Evolutionary conservation across 2,888 invertebrate genomes (phyloP), one percentile per base, ranked within the genome.

Genomic region (Xestia rhomboidea): DNA sequence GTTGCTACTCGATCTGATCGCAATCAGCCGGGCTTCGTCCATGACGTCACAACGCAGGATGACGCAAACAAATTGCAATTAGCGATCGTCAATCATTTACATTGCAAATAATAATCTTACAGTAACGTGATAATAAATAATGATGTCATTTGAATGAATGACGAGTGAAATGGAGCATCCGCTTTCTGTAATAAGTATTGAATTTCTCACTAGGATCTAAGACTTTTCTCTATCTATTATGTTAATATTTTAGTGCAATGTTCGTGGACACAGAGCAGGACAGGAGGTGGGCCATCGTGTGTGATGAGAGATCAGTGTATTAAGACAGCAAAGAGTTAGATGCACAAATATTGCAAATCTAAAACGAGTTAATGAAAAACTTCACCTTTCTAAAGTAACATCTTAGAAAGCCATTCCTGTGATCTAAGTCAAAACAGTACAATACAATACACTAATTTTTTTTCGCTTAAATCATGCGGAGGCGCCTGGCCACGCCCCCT

Each of bases 1-100:
- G 79, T 78, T 60, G 69, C 69, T 18, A 60, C 73, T 70, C 69
- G 68, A 76, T 76, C 63, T 54, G 73, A 78, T 79, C 30, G 69
- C 87, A 87, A 87, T 87, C 85, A 88, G 67, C 24, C 68, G 64
- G 1, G 11, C 71, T 74, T 74, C 63, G 62, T 79, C 79, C 69
- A 72, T 88, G 83, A 87, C 84, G 78, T 71, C 84, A 64, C 44
- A 10, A 41, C 64, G 41, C 64, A 84, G 79, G 81, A 78, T 85
- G 83, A 86, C 82, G 79, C 71, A 83, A 88, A 87, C 85, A 85
- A 77, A 81, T 88, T 79, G 85, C 76, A 88, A 89, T 89, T 87
- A 88, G 79, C 73, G 87, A 81, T 85, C 86, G 79, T 89, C 86
- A 84, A 89, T 89, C 89, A 89, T 86, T 73, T 77, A 68, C 68